Evolutionary conservation across 2,888 invertebrate genomes (phyloP).

Genomic region (Hydrotaea diabolus): DNA sequence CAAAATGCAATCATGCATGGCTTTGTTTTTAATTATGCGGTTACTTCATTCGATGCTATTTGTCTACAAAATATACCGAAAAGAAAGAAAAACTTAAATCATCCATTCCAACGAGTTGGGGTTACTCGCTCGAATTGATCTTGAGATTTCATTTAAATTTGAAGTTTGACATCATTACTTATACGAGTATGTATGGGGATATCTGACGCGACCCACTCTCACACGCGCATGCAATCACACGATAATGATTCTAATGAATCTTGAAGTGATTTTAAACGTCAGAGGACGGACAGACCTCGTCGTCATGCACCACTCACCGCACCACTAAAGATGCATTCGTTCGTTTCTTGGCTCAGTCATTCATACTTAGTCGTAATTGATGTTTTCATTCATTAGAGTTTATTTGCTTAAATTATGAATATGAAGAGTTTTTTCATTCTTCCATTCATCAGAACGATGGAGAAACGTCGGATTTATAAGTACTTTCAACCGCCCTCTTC

Average conservation of each 20-base stretch:
- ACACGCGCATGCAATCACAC: slow-evolving; percentile 5
- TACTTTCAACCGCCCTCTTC: background rate
- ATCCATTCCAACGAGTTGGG: slow-evolving; percentile 1
- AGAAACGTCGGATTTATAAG: slow-evolving; percentile 9
- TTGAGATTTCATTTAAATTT: slow-evolving; percentile 65
- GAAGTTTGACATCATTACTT: slow-evolving; percentile 64
- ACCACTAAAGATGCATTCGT: background rate
- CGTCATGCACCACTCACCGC: background rate
- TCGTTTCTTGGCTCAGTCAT: no score
- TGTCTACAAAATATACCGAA: slow-evolving; percentile 14
- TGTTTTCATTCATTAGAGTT: slow-evolving; percentile 61
- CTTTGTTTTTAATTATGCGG: slow-evolving; percentile 63
- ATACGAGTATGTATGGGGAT: no score
- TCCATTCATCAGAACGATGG: slow-evolving; percentile 48
- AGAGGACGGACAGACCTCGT: background rate
- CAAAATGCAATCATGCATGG: slow-evolving; percentile 62
- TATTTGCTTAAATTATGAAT: slow-evolving; percentile 60
- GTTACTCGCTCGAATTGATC: slow-evolving; percentile 52
- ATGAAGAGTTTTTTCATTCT: background rate
- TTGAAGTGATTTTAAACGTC: slow-evolving; percentile 33
- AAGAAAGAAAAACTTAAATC: background rate
- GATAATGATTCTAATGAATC: slow-evolving; percentile 38
- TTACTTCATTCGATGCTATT: slow-evolving; percentile 44
- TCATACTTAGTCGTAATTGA: slow-evolving; percentile 51
- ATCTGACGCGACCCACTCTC: slow-evolving; percentile 21